Evolutionary conservation across 2,113 vertebrate species (phyloP).

Genomic region (Rhinoderma darwinii): DNA sequence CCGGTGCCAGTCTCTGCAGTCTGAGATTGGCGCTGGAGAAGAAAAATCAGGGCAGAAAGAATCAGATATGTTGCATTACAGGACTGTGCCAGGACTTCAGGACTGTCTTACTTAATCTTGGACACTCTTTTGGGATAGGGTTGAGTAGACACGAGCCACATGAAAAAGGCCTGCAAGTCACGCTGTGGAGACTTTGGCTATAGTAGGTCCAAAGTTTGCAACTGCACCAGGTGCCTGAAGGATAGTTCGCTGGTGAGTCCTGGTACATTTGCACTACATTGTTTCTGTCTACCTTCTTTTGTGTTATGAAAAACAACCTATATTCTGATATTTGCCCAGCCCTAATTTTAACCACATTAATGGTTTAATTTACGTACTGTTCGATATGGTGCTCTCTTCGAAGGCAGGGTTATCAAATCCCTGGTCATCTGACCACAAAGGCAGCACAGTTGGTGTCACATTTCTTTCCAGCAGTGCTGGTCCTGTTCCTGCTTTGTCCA

Average conservation of each 20-base stretch:
- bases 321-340: background rate
- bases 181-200: background rate
- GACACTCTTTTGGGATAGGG: background rate
- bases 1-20: too few relatives aligned
- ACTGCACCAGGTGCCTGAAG: background rate
- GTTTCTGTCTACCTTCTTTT: background rate
- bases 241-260: background rate
- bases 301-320: background rate
- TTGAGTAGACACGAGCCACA: background rate
- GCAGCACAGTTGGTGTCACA: constrained; percentile 69
- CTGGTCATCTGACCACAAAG: constrained; percentile 83
- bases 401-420: constrained; percentile 91
- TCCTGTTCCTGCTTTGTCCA: constrained; percentile 67
- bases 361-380: constrained; percentile 78
- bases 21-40: too few relatives aligned
- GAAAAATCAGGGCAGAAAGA: too few relatives aligned
- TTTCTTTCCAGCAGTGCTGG: constrained; percentile 67
- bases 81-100: background rate
- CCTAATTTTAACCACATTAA: background rate
- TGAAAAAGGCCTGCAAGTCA: too few relatives aligned
- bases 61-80: too few relatives aligned
- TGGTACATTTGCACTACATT: background rate
- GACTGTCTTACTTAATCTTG: background rate
- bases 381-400: constrained; percentile 85
- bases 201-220: background rate